phyloP scores from a whole-genome alignment of 2,797 vertebrate genomes.

The Vipera ursinii region DNA sequence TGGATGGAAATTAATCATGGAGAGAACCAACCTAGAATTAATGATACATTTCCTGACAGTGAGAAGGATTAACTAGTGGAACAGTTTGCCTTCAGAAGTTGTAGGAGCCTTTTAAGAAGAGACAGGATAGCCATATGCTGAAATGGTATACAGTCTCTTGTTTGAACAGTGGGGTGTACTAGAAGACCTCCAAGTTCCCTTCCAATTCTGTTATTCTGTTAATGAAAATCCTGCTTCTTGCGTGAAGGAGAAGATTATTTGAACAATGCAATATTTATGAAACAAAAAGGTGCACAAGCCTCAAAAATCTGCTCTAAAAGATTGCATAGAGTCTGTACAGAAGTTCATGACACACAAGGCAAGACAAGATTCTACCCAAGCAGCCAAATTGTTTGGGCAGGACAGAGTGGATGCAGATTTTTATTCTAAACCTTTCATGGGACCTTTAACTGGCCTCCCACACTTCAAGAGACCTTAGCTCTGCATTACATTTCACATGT shows the following conservation, averaged over 20 bases:
- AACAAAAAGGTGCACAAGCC: neutral
- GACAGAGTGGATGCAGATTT: neutral
- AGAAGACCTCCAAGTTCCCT: neutral
- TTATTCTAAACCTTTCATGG: neutral
- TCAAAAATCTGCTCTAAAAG: neutral
- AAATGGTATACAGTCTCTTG: too few relatives aligned
- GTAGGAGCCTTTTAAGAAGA: neutral
- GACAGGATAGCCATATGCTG: neutral
- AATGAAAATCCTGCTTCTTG: neutral
- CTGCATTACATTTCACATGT: neutral
- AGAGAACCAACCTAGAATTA: neutral
- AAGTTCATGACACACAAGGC: neutral
- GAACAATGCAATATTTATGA: neutral
- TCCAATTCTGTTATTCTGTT: neutral
- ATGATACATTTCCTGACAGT: neutral
- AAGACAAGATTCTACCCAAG: neutral
- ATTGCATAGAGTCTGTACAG: neutral
- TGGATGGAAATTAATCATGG: neutral
- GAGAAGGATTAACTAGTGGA: neutral
- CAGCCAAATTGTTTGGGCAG: neutral
- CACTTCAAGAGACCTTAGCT: neutral
- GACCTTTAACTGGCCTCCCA: neutral
- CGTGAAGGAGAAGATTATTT: neutral
- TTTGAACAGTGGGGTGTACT: neutral
- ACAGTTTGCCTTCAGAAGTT: neutral